A percentile compares a stretch with the other conserved stretches of the same genome.
These are phyloP conservation scores for Borostomias antarcticus DNA, from an alignment of 2,797 vertebrate species.

Conservation along the genomic window DNA sequence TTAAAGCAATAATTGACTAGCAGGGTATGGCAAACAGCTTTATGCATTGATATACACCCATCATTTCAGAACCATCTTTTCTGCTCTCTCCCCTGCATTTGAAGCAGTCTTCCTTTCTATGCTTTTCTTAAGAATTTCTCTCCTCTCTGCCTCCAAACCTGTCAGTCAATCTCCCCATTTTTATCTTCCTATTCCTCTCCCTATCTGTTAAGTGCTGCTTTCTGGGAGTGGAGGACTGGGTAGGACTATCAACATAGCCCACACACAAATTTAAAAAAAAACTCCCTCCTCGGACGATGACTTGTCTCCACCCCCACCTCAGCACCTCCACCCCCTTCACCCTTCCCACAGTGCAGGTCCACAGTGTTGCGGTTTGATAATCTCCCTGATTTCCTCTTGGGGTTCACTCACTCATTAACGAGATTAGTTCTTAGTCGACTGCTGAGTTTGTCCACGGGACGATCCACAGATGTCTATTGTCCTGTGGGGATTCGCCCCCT, in stretches of 20 bases:
- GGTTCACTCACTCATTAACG: slow-evolving; percentile 46
- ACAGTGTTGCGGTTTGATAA: slow-evolving; percentile 78
- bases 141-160: background rate
- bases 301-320: slow-evolving; percentile 36
- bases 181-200: background rate
- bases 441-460: slow-evolving; percentile 31
- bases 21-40: slow-evolving; percentile 69
- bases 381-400: slow-evolving; percentile 60
- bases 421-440: slow-evolving; percentile 45
- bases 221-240: slow-evolving; percentile 67
- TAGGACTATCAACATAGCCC: slow-evolving; percentile 56
- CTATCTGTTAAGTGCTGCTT: slow-evolving; percentile 70
- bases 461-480: slow-evolving; percentile 43
- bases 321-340: slow-evolving; percentile 43
- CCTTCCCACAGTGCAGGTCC: slow-evolving; percentile 79
- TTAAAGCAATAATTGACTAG: slow-evolving; percentile 67
- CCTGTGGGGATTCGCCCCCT: slow-evolving; percentile 33
- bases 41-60: slow-evolving; percentile 67
- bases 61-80: slow-evolving; percentile 64
- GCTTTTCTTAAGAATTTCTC: slow-evolving; percentile 34
- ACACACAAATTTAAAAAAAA: slow-evolving; percentile 63
- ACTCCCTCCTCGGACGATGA: slow-evolving; percentile 22
- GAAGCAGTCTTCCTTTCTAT: slow-evolving; percentile 7
- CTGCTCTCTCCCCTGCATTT: slow-evolving; percentile 25
- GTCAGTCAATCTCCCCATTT: slow-evolving; percentile 14